Base-by-base conservation (phyloP, 2,797 vertebrate genomes). In the Anisognathus igniventris region DNA sequence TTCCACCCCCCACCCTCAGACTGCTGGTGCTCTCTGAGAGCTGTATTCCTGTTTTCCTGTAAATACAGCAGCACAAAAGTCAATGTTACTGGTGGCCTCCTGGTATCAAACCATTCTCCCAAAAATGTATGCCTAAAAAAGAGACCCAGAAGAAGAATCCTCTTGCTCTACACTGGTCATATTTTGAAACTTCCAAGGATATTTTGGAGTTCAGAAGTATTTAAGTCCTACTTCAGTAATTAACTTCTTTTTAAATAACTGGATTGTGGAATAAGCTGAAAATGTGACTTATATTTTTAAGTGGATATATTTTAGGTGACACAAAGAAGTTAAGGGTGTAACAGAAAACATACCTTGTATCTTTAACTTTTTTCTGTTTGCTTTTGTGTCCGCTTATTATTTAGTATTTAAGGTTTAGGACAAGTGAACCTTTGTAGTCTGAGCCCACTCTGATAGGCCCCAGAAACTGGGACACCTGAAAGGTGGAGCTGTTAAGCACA, bases 1-100 rank as follows among this genome's bases (percentile, higher is more conserved):
- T 60, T 45, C 5, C 22, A 40, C 10, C 3, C 16, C 8, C 1
- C 6, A 8, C 3, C 14, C 9, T 24, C 22, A 13, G 40, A 27
- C 4, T 50, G n/a, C 53, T 28, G 33, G 7, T 75, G 53, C 47
- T 51, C 28, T 56, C 57, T 7, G 12, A 48, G 25, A 31, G 12
- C 56, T 72, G 12, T n/a, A 21, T 33, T 56, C 25, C 22, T n/a
- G 20, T 25, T 86, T 75, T 57, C 51, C 68, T 72, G 21, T 22
- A 61, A 57, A 50, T 54, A 19, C 2, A 51, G 11, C 4, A 16
- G 12, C 11, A 21, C 15, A 47, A 28, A 45, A n/a, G 7, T 30
- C 33, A 27, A 0, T 6, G 23, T 30, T 48, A 6, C 30, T 39
- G 33, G 18, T 60, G 54, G 14, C 12, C 14, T 50, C 8, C 21